Evolutionary conservation across 2,888 invertebrate genomes (phyloP).

Genomic region (Chouioia cunea): DNA sequence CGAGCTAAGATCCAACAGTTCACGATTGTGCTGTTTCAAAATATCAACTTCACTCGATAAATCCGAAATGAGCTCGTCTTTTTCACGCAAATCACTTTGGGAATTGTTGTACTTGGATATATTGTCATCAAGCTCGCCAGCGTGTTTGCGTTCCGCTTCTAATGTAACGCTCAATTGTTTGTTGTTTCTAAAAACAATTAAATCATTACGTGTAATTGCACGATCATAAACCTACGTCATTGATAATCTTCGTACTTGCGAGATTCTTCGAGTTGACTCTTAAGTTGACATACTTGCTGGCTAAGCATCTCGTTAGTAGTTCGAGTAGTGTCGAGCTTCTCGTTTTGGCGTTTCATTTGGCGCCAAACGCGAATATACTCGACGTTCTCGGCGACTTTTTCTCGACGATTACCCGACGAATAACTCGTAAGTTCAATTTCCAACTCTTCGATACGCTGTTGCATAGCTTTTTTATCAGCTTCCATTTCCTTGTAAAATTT

Average conservation of each 20-base stretch:
- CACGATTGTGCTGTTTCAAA: constrained; percentile 62
- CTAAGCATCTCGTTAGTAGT: constrained; percentile 56
- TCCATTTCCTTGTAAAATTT: constrained; percentile 56
- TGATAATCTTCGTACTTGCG: constrained; percentile 21
- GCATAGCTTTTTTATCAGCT: constrained; percentile 57
- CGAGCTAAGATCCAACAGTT: constrained; percentile 58
- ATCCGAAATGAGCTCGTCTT: constrained; percentile 61
- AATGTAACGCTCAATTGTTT: constrained; percentile 54
- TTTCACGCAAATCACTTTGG: constrained; percentile 55
- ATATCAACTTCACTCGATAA: constrained; percentile 59
- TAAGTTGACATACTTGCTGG: constrained; percentile 57
- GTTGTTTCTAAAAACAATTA: constrained; percentile 53
- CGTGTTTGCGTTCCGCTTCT: constrained; percentile 55
- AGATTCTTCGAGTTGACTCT: constrained; percentile 56
- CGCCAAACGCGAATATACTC: constrained; percentile 64
- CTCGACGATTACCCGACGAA: constrained; percentile 55
- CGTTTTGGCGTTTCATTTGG: constrained; percentile 62
- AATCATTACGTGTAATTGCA: not conserved
- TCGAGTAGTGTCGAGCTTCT: constrained; percentile 57
- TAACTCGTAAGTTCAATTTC: constrained; percentile 57
- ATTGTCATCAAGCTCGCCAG: constrained; percentile 57
- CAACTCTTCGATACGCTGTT: constrained; percentile 55
- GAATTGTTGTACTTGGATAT: constrained; percentile 53
- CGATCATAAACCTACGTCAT: too few species aligned
- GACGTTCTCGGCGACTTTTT: constrained; percentile 64